Percentiles rank a stretch among this genome's conserved stretches.
Conservation (phyloP, 2,888 invertebrate genomes). For the Lithodes maja region DNA sequence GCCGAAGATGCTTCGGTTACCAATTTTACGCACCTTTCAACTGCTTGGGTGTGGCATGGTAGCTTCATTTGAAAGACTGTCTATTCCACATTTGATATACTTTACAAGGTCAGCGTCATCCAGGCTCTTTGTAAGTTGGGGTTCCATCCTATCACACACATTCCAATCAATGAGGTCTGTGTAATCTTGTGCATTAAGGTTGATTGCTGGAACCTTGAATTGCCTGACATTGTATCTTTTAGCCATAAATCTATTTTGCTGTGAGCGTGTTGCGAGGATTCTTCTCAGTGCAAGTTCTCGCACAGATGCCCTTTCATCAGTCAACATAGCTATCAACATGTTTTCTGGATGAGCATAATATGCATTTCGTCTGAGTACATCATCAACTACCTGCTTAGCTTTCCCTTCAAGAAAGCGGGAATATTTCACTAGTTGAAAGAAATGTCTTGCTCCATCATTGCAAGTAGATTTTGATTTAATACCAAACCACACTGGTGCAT, state of each 20-base stretch:
- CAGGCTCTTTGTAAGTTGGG: conserved; percentile 24
- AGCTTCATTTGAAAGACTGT: neutral
- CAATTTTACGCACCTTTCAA: conserved; percentile 1
- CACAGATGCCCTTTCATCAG: neutral
- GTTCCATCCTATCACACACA: conserved; percentile 21
- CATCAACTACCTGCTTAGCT: neutral
- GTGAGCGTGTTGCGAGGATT: neutral
- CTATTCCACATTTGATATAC: neutral
- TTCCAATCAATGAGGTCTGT: conserved; percentile 4
- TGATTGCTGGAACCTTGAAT: neutral
- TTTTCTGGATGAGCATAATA: conserved; percentile 28
- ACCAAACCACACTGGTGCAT: conserved; percentile 13
- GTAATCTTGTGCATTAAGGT: conserved; percentile 1
- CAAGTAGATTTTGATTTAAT: neutral
- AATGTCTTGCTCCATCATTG: conserved; percentile 23
- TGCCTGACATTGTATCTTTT: neutral
- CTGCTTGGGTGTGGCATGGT: neutral
- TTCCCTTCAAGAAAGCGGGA: neutral
- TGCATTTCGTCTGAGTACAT: conserved; percentile 27
- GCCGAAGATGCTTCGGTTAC: conserved; percentile 25
- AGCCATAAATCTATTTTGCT: neutral
- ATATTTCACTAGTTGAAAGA: neutral
- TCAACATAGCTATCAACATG: conserved; percentile 2
- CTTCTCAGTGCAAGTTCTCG: conserved; percentile 3
- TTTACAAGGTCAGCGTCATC: neutral